These are phyloP conservation scores for Neodiprion lecontei DNA, from an alignment of 1,140 invertebrate genomes.

Conservation along the genomic window DNA sequence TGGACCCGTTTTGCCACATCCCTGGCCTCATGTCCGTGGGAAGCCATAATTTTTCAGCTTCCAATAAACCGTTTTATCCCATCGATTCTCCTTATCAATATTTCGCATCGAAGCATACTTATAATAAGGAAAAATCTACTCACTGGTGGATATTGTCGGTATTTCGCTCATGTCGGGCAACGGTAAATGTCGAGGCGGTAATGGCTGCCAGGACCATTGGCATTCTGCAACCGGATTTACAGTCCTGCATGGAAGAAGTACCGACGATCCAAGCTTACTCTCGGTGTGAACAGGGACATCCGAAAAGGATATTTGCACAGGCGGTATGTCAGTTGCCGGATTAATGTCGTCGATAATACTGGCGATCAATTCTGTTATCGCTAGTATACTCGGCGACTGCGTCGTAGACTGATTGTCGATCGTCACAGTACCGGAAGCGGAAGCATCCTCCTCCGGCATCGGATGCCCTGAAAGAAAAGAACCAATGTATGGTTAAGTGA, in stretches of 20 bases:
- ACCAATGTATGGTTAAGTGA: too few relatives aligned
- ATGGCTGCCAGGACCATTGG: slow-evolving; percentile 57
- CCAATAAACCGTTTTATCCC: too few relatives aligned
- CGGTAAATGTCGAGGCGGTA: slow-evolving; percentile 53
- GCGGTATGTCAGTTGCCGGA: slow-evolving; percentile 38
- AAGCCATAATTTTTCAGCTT: too few relatives aligned
- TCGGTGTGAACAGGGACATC: slow-evolving; percentile 50
- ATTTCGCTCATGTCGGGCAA: slow-evolving; percentile 51
- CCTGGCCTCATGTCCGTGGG: too few relatives aligned
- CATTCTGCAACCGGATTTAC: slow-evolving; percentile 52
- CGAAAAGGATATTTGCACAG: slow-evolving; percentile 41
- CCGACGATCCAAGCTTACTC: slow-evolving; percentile 50
- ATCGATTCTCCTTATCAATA: too few relatives aligned
- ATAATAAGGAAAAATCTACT: background rate
- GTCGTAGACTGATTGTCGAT: background rate
- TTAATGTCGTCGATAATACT: slow-evolving; percentile 34
- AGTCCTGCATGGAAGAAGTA: slow-evolving; percentile 53
- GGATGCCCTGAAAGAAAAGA: background rate
- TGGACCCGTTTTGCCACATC: too few relatives aligned
- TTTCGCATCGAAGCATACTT: too few relatives aligned
- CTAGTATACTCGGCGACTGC: background rate
- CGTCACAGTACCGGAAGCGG: background rate
- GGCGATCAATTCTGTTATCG: background rate
- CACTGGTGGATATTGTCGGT: slow-evolving; percentile 14
- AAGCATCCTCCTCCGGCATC: background rate